Percentiles rank a stretch among this genome's conserved stretches.
Conservation (phyloP, 2,797 vertebrate genomes). For the Okamejei kenojei region DNA sequence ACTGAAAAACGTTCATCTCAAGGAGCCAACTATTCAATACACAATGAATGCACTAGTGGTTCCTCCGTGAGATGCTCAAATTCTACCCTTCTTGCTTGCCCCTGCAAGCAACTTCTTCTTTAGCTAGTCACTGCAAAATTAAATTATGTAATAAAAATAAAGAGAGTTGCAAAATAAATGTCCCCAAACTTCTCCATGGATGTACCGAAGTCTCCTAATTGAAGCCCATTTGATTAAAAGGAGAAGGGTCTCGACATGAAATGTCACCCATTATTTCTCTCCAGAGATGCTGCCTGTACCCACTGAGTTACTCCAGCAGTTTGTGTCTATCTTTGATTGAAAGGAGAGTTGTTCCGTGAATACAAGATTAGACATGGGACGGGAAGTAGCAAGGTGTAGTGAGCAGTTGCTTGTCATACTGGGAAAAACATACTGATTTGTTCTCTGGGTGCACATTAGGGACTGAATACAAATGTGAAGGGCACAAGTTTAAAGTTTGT, state of each 20-base stretch:
- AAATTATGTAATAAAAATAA: not conserved
- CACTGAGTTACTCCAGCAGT: too few species aligned
- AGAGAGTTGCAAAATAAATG: not conserved
- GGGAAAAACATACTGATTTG: not conserved
- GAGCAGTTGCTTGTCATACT: not conserved
- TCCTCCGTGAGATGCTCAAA: not conserved
- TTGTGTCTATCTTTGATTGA: not conserved
- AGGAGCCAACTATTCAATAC: not conserved
- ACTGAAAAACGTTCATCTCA: not conserved
- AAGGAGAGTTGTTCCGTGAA: not conserved
- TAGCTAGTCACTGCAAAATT: not conserved
- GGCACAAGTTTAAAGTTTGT: not conserved
- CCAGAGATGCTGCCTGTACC: too few species aligned
- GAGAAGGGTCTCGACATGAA: not conserved
- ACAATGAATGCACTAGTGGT: not conserved
- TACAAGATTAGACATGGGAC: not conserved
- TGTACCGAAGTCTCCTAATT: not conserved
- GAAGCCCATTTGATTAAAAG: not conserved
- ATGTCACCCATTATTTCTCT: too few species aligned
- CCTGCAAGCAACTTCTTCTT: not conserved
- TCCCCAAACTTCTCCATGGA: not conserved
- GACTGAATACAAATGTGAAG: too few species aligned
- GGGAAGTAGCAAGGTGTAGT: not conserved
- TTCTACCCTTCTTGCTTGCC: not conserved
- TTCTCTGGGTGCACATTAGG: not conserved